Percentiles rank a stretch among this genome's conserved stretches.
phyloP scores from a whole-genome alignment of 1,140 invertebrate species.

The Laupala kohalensis region DNA sequence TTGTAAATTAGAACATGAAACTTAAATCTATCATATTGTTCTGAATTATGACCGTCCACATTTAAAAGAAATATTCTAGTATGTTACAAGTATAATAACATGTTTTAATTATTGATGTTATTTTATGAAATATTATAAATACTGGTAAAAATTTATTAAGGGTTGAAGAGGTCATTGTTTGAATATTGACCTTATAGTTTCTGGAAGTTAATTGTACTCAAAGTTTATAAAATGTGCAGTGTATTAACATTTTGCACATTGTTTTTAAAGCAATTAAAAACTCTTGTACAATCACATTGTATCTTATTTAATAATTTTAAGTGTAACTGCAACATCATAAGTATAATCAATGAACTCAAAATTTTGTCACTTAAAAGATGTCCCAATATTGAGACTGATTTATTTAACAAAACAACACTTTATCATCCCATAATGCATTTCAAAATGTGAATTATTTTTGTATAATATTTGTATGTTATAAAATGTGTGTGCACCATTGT shows the following conservation, averaged over 20 bases:
- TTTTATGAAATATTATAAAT: background rate
- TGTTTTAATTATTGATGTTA: conserved; percentile 1
- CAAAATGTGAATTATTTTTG: background rate
- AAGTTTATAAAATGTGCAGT: background rate
- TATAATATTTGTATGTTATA: background rate
- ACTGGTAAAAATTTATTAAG: background rate
- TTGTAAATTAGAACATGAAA: background rate
- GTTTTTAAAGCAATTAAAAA: background rate
- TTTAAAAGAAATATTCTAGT: conserved; percentile 3
- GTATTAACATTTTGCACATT: background rate
- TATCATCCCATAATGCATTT: background rate
- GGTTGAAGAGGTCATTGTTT: background rate
- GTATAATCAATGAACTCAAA: background rate
- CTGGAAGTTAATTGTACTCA: background rate
- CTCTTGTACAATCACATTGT: background rate
- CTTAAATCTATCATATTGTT: background rate
- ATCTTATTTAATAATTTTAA: background rate
- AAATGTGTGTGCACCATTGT: too few relatives aligned
- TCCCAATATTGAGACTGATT: background rate
- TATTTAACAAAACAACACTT: background rate
- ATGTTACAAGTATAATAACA: background rate
- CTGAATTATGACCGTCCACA: conserved; percentile 4
- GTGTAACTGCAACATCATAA: background rate
- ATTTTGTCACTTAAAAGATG: background rate
- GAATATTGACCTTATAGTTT: background rate